Evolutionary conservation across 2,797 vertebrate genomes (phyloP).

Genomic region (Falco novaeseelandiae): DNA sequence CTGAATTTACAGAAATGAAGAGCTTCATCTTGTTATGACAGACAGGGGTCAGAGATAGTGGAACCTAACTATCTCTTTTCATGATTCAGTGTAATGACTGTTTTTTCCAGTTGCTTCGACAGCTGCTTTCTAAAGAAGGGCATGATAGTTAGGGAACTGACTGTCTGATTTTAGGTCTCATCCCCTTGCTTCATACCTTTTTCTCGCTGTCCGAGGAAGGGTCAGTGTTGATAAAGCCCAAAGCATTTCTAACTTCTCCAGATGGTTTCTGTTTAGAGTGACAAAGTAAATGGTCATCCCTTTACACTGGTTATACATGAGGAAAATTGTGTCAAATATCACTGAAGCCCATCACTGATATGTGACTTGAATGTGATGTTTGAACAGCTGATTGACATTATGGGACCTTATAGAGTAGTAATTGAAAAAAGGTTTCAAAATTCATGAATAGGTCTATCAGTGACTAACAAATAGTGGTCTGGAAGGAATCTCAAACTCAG

Average conservation of each 20-base stretch:
- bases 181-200: not conserved
- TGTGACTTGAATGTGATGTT: not conserved
- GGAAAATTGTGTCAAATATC: not conserved
- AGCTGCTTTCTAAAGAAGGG: not conserved
- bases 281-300: not conserved
- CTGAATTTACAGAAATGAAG: not conserved
- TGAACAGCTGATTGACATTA: conserved; percentile 13
- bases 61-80: not conserved
- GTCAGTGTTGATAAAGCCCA: not conserved
- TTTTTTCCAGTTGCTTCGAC: not conserved
- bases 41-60: not conserved
- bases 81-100: not conserved
- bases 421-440: conserved; percentile 22
- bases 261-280: not conserved
- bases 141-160: not conserved
- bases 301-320: not conserved
- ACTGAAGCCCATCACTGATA: not conserved
- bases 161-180: not conserved
- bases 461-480: not conserved
- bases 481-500: conserved; percentile 2
- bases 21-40: not conserved
- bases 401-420: not conserved
- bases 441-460: not conserved
- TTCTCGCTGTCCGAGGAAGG: not conserved
- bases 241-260: not conserved